These are phyloP conservation scores for Poecile atricapillus DNA, from an alignment of 2,113 vertebrate genomes.

Conservation along the genomic window DNA sequence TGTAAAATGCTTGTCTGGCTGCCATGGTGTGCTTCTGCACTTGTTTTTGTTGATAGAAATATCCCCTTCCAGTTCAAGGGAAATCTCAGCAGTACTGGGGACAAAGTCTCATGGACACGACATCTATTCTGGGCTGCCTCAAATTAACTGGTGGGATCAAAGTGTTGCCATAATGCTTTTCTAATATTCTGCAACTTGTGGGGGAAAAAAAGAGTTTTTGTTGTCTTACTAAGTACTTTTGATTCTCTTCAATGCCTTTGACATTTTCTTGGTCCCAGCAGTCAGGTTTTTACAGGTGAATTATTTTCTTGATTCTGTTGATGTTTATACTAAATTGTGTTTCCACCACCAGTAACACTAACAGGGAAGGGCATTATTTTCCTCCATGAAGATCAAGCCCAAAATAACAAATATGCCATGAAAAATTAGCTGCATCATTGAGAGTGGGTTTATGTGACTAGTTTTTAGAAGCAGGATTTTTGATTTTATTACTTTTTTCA, in stretches of 20 bases:
- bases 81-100: neutral
- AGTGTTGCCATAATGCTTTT: neutral
- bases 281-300: neutral
- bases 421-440: neutral
- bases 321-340: neutral
- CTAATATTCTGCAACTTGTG: neutral
- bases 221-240: neutral
- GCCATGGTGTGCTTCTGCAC: neutral
- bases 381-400: neutral
- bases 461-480: neutral
- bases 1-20: neutral
- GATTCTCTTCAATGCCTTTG: neutral
- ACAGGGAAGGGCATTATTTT: neutral
- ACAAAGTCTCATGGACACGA: accelerated
- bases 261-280: neutral
- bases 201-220: neutral
- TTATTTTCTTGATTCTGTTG: neutral
- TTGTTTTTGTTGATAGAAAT: neutral
- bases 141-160: neutral
- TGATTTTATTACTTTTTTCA: neutral
- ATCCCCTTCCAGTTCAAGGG: neutral
- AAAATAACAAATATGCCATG: neutral
- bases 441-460: neutral
- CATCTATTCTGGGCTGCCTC: neutral
- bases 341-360: neutral